Evolutionary conservation across 2,113 vertebrate species (phyloP).

Genomic region (Larimichthys crocea): DNA sequence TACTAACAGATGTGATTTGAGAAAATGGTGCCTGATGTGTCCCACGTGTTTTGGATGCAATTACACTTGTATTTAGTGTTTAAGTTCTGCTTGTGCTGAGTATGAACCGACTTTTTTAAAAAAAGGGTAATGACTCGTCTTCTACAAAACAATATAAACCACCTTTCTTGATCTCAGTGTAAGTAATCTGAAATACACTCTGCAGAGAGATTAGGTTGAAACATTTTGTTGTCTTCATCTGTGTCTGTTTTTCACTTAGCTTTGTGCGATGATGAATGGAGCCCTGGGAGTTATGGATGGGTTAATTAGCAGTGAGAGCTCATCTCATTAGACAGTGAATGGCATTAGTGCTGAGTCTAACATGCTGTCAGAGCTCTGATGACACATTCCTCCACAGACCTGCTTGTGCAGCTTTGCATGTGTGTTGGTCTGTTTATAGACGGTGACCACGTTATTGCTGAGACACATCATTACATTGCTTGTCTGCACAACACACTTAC

Average conservation of each 20-base stretch:
- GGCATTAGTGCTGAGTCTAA: constrained; percentile 65
- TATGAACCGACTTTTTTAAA: neutral
- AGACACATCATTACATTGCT: constrained; percentile 32
- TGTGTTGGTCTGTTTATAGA: constrained; percentile 54
- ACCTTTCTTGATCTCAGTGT: neutral
- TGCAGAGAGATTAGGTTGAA: constrained; percentile 21
- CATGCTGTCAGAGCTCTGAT: constrained; percentile 65
- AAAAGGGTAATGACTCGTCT: neutral
- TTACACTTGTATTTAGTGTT: too few species aligned
- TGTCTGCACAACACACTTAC: neutral
- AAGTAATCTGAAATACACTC: constrained; percentile 7
- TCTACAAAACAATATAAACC: neutral
- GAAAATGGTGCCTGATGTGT: neutral
- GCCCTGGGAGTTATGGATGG: constrained; percentile 67
- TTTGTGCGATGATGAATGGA: constrained; percentile 65
- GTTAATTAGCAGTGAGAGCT: constrained; percentile 76
- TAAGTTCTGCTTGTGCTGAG: neutral
- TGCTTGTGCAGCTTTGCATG: constrained; percentile 46
- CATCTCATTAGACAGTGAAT: constrained; percentile 78
- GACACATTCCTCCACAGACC: constrained; percentile 73
- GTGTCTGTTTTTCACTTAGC: constrained; percentile 60
- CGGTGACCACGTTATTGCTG: constrained; percentile 15
- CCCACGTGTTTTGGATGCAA: neutral
- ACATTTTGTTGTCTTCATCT: constrained; percentile 44
- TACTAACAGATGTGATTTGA: neutral